phyloP scores from a whole-genome alignment of 2,113 vertebrate genomes.

The Dolichotis patagonum region DNA sequence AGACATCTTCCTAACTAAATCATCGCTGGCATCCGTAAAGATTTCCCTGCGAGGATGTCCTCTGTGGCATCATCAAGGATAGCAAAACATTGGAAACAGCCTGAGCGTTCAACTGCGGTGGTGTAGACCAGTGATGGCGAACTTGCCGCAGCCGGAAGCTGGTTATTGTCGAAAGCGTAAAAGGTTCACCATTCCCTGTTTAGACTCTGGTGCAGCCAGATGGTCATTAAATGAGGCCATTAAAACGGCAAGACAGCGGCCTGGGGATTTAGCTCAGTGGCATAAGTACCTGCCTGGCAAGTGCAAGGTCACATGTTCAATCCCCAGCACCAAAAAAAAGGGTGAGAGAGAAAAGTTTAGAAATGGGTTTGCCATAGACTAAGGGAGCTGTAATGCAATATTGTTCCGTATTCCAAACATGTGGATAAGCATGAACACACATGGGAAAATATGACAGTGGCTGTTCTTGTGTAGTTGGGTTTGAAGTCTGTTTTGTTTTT shows the following conservation, averaged over 20 bases:
- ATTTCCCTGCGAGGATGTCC: neutral
- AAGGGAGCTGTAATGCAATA: neutral
- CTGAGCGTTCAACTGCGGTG: neutral
- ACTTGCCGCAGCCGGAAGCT: neutral
- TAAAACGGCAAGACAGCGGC: too few relatives aligned
- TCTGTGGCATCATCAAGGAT: neutral
- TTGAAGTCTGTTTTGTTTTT: neutral
- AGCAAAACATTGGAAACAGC: neutral
- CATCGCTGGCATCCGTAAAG: accelerated
- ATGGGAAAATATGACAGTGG: accelerated
- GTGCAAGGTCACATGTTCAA: too few relatives aligned
- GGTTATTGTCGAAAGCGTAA: neutral
- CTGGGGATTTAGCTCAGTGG: too few relatives aligned
- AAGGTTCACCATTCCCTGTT: neutral
- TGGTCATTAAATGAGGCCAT: neutral
- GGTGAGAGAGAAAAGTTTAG: neutral
- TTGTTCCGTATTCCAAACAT: neutral
- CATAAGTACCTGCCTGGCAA: too few relatives aligned
- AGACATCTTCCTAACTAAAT: neutral
- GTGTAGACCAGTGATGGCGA: neutral
- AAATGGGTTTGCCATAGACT: neutral
- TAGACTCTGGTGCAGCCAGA: accelerated
- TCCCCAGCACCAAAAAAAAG: too few relatives aligned
- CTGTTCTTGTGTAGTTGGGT: neutral
- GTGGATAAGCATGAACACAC: neutral